phyloP scores from a whole-genome alignment of 2,888 invertebrate species.

The Cetonia aurata region DNA sequence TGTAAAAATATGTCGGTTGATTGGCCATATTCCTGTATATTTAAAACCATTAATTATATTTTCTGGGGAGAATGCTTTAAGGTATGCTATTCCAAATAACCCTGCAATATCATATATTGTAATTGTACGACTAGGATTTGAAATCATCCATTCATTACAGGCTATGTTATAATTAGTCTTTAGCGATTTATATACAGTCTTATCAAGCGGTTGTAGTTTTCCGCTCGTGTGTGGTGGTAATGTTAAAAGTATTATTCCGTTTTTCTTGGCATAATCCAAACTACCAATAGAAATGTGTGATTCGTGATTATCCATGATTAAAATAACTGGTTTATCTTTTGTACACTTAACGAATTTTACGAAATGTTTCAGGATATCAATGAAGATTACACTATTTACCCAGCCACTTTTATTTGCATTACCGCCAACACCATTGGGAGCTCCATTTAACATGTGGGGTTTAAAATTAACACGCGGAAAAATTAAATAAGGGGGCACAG shows the following conservation, averaged over 20 bases:
- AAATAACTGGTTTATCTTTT: constrained; percentile 48
- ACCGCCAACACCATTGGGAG: constrained; percentile 50
- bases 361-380: constrained; percentile 49
- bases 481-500: constrained; percentile 54
- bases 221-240: constrained; percentile 14
- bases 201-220: constrained; percentile 27
- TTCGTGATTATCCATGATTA: constrained; percentile 54
- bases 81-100: background rate
- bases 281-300: constrained; percentile 48
- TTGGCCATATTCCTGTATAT: constrained; percentile 16
- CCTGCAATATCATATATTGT: constrained; percentile 10
- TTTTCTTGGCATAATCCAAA: constrained; percentile 50
- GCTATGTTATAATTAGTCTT: constrained; percentile 8
- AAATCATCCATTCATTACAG: constrained; percentile 21
- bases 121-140: background rate
- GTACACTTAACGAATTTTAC: constrained; percentile 46
- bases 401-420: constrained; percentile 49
- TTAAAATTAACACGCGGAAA: constrained; percentile 53
- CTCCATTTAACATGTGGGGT: constrained; percentile 50
- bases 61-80: constrained; percentile 1
- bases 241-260: constrained; percentile 53
- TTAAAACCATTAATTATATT: constrained; percentile 29
- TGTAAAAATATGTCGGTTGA: constrained; percentile 13
- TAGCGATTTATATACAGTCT: constrained; percentile 7
- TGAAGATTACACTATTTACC: constrained; percentile 51